phyloP scores from a whole-genome alignment of 2,113 vertebrate species.

The Neolamprologus brichardi region DNA sequence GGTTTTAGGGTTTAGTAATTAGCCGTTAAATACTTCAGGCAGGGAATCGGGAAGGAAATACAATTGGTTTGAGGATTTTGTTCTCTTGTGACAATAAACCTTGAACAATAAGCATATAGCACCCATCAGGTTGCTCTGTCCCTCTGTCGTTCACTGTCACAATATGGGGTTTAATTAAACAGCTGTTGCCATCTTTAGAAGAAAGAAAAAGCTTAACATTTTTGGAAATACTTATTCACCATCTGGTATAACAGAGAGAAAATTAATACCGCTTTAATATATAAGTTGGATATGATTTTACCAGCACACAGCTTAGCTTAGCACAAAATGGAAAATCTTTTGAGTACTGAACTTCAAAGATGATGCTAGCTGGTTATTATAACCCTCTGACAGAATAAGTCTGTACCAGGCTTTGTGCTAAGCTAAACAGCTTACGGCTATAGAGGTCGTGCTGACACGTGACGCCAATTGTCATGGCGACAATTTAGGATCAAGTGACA shows the following conservation, averaged over 20 bases:
- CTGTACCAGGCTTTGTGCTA: not conserved
- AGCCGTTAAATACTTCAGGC: not conserved
- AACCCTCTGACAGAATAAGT: not conserved
- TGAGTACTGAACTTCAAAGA: not conserved
- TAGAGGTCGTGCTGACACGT: fast-evolving
- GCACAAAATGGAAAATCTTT: not conserved
- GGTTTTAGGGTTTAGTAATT: not conserved
- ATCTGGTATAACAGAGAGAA: not conserved
- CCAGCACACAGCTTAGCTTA: not conserved
- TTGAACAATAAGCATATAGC: not conserved
- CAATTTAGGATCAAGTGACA: not conserved
- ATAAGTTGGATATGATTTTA: not conserved
- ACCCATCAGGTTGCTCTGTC: not conserved
- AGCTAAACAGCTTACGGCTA: not conserved
- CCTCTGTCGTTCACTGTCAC: too few species aligned
- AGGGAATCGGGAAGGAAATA: not conserved
- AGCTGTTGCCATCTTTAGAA: not conserved
- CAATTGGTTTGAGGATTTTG: not conserved
- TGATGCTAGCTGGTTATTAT: not conserved
- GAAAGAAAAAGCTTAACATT: not conserved
- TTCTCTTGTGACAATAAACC: not conserved
- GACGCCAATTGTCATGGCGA: fast-evolving
- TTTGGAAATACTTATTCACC: not conserved
- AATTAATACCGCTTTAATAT: not conserved
- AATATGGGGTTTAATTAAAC: not conserved